Base-by-base conservation (phyloP, 2,888 invertebrate genomes). In the Amphiduros pacificus region DNA sequence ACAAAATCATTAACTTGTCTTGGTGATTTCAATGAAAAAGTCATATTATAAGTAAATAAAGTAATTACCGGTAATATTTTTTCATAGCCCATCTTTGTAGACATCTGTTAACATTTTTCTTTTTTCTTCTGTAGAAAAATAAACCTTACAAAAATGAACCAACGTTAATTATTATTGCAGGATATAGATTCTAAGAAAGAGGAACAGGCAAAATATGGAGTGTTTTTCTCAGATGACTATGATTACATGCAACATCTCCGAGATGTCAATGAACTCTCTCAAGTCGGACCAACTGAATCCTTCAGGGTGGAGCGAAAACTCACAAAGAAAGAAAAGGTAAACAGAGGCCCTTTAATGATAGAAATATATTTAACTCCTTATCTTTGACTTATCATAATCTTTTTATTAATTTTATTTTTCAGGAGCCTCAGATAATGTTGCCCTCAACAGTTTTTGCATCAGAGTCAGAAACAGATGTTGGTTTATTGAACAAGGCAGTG, bases 201-300 rank as follows among this genome's bases (percentile, higher is more conserved):
- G 58, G 82, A 83, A 55, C 90, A 91, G 74, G 84, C 87, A 20
- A 93, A 94, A 79, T 95, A 88, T 86, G 97, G 96, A 1, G 89
- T 98, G 64, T 93, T 89, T 79, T 97, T 89, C 81, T 95, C 96
- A 74, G 96, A 98, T 83, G 93, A 95, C 72, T 96, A 94, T 81
- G 89, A 98, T 80, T 98, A 98, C 78, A 83, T 97, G 68, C 93
- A 97, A 81, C 95, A 98, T 86, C 86, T 98, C 61, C 88, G 59
- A 28, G 62, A 64, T 48, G 63, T 61, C 71, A 71, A 77, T 57
- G 71, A 74, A 55, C 54, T 69, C 5, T 56, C 64, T 55, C 53
- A 66, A 14, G 65, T 71, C 14, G 69, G 64, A 55, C 62, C 67
- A 5, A 26, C 50, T 24, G 50, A 56, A n/a, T n/a, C 4, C 4